Evolutionary conservation across 2,797 vertebrate genomes (phyloP).

Genomic region (Mus spretus): DNA sequence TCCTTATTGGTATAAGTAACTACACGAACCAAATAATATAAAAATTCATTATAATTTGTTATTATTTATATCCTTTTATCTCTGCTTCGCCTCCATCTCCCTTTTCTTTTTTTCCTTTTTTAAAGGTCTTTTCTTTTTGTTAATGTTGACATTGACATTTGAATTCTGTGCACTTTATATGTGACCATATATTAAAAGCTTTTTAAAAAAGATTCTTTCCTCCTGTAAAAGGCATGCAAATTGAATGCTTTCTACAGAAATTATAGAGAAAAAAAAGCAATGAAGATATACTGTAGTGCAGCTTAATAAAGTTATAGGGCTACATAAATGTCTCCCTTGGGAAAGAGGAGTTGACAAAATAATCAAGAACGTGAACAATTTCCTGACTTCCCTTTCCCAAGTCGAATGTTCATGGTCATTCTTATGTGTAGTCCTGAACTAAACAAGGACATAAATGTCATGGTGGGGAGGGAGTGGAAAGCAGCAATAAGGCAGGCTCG

Average conservation of each 20-base stretch:
- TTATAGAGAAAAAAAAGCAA: constrained; percentile 66
- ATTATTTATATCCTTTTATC: not conserved
- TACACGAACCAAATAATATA: not conserved
- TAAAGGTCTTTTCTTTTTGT: not conserved
- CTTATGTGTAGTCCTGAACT: constrained; percentile 52
- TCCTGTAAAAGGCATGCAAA: constrained; percentile 67
- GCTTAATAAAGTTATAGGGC: constrained; percentile 28
- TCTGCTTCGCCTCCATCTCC: not conserved
- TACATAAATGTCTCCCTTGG: constrained; percentile 73
- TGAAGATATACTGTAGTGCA: constrained; percentile 59
- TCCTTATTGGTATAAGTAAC: not conserved
- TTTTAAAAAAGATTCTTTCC: constrained; percentile 36
- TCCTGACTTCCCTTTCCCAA: constrained; percentile 73
- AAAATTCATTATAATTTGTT: constrained; percentile 18
- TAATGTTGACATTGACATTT: constrained; percentile 15
- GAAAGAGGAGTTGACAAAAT: constrained; percentile 77
- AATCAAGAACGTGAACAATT: constrained; percentile 79
- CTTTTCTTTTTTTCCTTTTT: too few relatives aligned
- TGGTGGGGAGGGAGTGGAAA: constrained; percentile 43
- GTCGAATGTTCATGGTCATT: constrained; percentile 64
- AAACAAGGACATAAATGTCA: constrained; percentile 61
- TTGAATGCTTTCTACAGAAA: constrained; percentile 74
- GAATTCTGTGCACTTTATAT: constrained; percentile 12
- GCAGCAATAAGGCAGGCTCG: constrained; percentile 50
- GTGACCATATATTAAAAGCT: constrained; percentile 33